Conservation (phyloP, 2,888 invertebrate species). For the Callimorpha dominula region DNA sequence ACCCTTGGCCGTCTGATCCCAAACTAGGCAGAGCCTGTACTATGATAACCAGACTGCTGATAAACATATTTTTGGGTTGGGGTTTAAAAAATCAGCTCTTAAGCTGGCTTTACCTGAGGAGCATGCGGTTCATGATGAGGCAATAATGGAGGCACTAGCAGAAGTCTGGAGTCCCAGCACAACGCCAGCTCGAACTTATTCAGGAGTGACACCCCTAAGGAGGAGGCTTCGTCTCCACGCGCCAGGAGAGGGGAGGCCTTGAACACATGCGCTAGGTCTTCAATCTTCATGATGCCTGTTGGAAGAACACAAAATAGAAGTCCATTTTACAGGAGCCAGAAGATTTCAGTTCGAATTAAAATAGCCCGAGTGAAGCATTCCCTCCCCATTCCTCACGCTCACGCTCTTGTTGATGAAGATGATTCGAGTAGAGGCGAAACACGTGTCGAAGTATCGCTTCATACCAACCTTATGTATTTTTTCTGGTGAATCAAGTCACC, state of each 20-base stretch:
- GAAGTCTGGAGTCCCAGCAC: conserved; percentile 96
- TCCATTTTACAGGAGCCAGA: too few relatives aligned
- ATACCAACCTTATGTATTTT: too few relatives aligned
- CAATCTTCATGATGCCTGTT: conserved; percentile 95
- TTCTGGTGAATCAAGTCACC: too few relatives aligned
- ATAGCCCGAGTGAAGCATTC: too few relatives aligned
- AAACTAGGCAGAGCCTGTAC: background rate
- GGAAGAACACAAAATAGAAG: background rate
- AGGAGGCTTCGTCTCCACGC: conserved; percentile 85
- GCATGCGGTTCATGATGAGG: conserved; percentile 86
- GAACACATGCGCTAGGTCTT: conserved; percentile 96
- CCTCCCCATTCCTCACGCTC: too few relatives aligned
- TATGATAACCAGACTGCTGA: too few relatives aligned
- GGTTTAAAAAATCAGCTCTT: background rate
- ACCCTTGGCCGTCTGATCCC: too few relatives aligned
- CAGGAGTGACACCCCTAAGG: conserved; percentile 95
- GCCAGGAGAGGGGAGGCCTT: conserved; percentile 94
- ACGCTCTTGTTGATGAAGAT: too few relatives aligned
- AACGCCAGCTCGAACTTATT: conserved; percentile 99
- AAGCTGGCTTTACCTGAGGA: conserved; percentile 54
- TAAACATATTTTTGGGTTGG: too few relatives aligned
- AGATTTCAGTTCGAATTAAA: too few relatives aligned
- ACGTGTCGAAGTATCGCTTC: too few relatives aligned
- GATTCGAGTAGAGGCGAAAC: too few relatives aligned
- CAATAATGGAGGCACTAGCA: conserved; percentile 96